phyloP scores from a whole-genome alignment of 1,140 invertebrate genomes.

The Lepidotrigona ventralis region DNA sequence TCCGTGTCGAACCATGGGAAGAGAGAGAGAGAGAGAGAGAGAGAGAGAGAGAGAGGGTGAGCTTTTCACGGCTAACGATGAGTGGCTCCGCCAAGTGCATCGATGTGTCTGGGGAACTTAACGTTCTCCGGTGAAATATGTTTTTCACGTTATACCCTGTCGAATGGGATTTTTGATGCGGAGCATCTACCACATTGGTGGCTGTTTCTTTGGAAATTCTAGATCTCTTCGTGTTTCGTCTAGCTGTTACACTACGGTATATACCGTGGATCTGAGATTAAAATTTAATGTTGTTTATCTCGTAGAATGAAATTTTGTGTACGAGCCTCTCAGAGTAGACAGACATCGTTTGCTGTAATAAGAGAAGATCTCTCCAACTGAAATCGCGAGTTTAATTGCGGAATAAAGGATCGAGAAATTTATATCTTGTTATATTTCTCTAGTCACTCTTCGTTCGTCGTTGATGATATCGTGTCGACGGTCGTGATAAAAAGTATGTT shows the following conservation, averaged over 20 bases:
- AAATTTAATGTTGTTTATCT: not conserved
- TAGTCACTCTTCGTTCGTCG: not conserved
- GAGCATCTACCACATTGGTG: no score
- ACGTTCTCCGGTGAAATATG: constrained; percentile 1
- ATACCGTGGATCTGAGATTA: not conserved
- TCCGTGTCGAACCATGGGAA: constrained; percentile 46
- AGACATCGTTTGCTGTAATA: not conserved
- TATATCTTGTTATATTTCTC: not conserved
- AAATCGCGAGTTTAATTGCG: not conserved
- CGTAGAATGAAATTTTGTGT: not conserved
- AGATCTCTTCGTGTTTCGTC: not conserved
- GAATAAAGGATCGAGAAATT: not conserved
- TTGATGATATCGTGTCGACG: not conserved
- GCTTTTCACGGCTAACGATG: constrained; percentile 36
- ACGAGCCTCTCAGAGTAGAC: not conserved
- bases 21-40: constrained; percentile 17
- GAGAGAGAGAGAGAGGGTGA: not conserved
- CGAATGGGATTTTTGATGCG: not conserved
- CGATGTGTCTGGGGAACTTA: constrained; percentile 16
- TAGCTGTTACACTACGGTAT: not conserved
- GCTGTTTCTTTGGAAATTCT: not conserved
- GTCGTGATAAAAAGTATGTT: no score
- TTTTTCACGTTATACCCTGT: not conserved
- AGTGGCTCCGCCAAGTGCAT: constrained; percentile 1
- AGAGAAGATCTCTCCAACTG: not conserved